A percentile compares a stretch with the other conserved stretches of the same genome.
Conservation (phyloP, 2,797 vertebrate genomes). For the Cynopterus sphinx region DNA sequence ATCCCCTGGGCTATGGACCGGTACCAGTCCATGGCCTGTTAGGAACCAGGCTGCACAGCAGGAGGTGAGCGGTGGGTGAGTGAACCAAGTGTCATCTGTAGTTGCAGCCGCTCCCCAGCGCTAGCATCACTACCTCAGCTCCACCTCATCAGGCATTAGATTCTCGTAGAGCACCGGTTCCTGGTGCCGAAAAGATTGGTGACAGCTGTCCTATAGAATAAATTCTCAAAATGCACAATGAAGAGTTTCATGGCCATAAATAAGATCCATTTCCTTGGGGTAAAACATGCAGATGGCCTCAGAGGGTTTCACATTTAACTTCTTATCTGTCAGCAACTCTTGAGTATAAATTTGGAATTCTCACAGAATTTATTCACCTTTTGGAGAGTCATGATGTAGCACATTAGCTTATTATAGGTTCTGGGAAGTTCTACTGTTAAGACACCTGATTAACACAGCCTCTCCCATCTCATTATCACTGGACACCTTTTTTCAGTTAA, state of each 20-base stretch:
- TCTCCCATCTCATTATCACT: neutral
- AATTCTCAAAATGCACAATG: neutral
- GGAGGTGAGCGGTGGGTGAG: no score
- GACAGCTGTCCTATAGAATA: neutral
- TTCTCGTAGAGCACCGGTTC: no score
- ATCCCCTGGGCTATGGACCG: no score
- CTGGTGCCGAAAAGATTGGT: no score
- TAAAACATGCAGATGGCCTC: neutral
- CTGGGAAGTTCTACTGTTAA: neutral
- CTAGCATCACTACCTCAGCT: no score
- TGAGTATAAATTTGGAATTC: conserved; percentile 11
- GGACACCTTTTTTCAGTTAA: conserved; percentile 39
- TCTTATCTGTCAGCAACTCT: neutral
- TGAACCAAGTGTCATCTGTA: no score
- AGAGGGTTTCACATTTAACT: neutral
- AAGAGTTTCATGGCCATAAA: neutral
- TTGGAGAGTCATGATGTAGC: neutral
- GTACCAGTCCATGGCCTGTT: no score
- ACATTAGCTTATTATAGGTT: neutral
- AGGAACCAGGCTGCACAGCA: no score
- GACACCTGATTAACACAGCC: neutral
- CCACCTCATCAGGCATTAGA: no score
- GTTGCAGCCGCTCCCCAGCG: no score
- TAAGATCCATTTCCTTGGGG: neutral
- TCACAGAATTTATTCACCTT: neutral